Base-by-base conservation (phyloP, 1,140 invertebrate species). In the Aphis gossypii region DNA sequence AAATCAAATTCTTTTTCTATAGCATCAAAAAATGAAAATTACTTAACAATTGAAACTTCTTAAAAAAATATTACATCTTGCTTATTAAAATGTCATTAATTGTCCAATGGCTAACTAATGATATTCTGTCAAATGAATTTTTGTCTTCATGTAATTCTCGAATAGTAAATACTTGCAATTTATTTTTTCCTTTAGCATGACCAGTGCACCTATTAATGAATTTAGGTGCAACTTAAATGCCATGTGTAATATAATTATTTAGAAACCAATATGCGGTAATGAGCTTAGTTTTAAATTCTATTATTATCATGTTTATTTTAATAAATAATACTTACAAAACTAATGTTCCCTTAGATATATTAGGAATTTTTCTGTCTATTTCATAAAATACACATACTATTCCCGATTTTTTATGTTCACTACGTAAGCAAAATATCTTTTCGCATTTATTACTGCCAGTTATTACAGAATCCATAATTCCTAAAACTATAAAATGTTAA, bases 341-440 rank as follows among this genome's bases (percentile, higher is more conserved):
- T 21, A 92, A 83, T 41, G 56, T 25, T 51, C 90, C 90, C n/a
- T 83, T 25, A 51, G 23, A 18, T 48, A 92, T 82, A 82, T 5
- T 35, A 38, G 56, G 90, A 18, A 92, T 76, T 83, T 82, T 92
- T 82, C 90, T 82, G n/a, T 92, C 90, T 82, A 92, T 92, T 92
- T 92, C 90, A 92, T 92, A 92, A 92, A 92, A 92, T 51, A 92
- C 60, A 38, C 90, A 92, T 41, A 92, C 60, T 76, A 92, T 92
- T 92, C 11, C 68, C 9, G 30, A 92, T 25, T 35, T 82, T 44
- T 76, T 48, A 23, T 48, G 14, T 82, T 82, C 20, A 18, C n/a
- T 23, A 7, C n/a, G 90, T n/a, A 92, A 92, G 51, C 56, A 92
- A 92, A 92, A 76, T 35, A 92, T 83, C 48, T 92, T 92, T 76